Conservation (phyloP, 2,888 invertebrate genomes). For the Oligia strigilis region DNA sequence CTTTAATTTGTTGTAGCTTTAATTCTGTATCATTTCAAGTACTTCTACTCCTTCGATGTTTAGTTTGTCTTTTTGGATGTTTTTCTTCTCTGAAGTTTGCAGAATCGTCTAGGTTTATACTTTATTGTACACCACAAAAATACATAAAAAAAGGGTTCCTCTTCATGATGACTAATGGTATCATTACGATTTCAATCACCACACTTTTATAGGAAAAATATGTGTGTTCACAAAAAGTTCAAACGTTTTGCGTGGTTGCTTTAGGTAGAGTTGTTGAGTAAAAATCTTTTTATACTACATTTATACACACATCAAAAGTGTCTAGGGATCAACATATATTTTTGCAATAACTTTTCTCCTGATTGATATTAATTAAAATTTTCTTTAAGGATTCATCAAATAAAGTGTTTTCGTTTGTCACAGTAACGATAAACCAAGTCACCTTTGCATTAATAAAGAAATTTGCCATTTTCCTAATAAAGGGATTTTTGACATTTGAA, state of each 20-base stretch:
- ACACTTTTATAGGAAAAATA: not conserved
- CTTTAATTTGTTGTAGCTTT: slow-evolving; percentile 42
- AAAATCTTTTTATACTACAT: not conserved
- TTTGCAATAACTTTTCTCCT: no score
- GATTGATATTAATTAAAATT: no score
- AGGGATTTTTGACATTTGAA: no score
- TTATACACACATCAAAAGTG: no score
- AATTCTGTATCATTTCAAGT: slow-evolving; percentile 16
- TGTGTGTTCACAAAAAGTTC: not conserved
- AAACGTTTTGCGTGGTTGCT: not conserved
- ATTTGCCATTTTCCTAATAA: no score
- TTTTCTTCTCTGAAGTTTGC: not conserved
- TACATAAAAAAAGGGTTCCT: not conserved
- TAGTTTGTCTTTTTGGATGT: not conserved
- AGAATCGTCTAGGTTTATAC: not conserved
- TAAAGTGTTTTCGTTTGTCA: no score
- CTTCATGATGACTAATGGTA: not conserved
- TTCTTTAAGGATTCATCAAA: no score
- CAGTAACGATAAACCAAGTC: no score
- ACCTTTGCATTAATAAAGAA: no score
- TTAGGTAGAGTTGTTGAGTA: not conserved
- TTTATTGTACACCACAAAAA: not conserved
- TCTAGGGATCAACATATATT: no score
- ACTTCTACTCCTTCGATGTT: not conserved
- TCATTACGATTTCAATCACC: not conserved